Evolutionary conservation across 2,888 invertebrate genomes (phyloP).

Genomic region (Synanthedon vespiformis): DNA sequence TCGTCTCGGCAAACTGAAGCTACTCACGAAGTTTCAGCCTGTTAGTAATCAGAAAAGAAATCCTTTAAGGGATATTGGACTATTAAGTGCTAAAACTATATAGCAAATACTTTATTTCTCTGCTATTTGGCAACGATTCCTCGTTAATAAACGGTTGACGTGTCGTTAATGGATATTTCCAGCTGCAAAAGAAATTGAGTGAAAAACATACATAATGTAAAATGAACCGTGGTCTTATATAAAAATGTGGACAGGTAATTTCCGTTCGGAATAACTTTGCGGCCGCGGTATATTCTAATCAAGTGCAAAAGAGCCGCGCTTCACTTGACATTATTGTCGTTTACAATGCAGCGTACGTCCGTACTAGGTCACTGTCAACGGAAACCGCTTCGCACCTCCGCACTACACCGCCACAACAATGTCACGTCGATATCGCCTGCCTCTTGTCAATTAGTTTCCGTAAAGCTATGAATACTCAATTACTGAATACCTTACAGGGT

Average conservation of each 20-base stretch:
- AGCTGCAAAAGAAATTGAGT: too few relatives aligned
- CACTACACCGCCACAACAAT: conserved; percentile 8
- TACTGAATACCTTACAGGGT: conserved; percentile 24
- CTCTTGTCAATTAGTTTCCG: conserved; percentile 36
- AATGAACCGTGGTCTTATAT: too few relatives aligned
- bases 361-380: conserved; percentile 6
- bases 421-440: conserved; percentile 13
- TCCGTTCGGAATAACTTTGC: conserved; percentile 6
- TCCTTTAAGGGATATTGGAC: too few relatives aligned
- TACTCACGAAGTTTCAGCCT: too few relatives aligned
- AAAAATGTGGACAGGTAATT: background rate
- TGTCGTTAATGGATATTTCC: too few relatives aligned
- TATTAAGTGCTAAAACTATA: too few relatives aligned
- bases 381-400: conserved; percentile 16
- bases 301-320: conserved; percentile 1
- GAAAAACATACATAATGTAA: too few relatives aligned
- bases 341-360: conserved; percentile 5
- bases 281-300: conserved; percentile 5
- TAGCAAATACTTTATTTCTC: too few relatives aligned
- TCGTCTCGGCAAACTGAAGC: too few relatives aligned
- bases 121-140: too few relatives aligned
- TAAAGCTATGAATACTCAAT: conserved; percentile 38
- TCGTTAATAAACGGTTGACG: too few relatives aligned
- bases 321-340: background rate
- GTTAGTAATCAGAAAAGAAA: too few relatives aligned